Percentiles rank a stretch among this genome's conserved stretches.
Evolutionary conservation across 1,140 invertebrate species (phyloP).

Genomic region (Drosophila aff.): DNA sequence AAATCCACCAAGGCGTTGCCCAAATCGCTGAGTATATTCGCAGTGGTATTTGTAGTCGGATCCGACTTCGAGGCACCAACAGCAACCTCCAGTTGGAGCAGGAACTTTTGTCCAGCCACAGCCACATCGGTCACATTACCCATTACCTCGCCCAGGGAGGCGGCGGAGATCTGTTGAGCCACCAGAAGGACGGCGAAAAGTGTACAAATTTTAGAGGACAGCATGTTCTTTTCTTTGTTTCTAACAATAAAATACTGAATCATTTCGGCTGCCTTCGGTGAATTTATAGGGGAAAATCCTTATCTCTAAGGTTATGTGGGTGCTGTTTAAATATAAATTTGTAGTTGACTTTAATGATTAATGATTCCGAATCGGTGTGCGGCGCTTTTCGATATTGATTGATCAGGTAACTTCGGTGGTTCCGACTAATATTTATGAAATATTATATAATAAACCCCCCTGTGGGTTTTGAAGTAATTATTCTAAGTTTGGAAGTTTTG

Average conservation of each 20-base stretch:
- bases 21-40: not conserved
- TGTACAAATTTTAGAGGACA: not conserved
- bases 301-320: not conserved
- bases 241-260: slow-evolving; percentile 8
- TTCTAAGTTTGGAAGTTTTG: not conserved
- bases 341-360: not conserved
- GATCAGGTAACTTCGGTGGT: not conserved
- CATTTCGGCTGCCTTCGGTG: not conserved
- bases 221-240: not conserved
- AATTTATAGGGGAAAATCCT: not conserved
- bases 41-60: not conserved
- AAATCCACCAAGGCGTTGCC: not conserved
- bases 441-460: not conserved
- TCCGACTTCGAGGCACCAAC: not conserved
- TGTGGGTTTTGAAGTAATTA: too few relatives aligned
- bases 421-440: not conserved
- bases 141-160: not conserved
- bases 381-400: slow-evolving; percentile 1
- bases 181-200: slow-evolving; percentile 1
- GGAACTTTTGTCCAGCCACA: slow-evolving; percentile 6
- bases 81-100: slow-evolving; percentile 4
- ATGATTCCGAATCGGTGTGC: not conserved
- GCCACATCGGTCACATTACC: slow-evolving; percentile 10
- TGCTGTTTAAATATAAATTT: too few relatives aligned
- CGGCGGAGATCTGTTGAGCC: slow-evolving; percentile 4